These are phyloP conservation scores for Ammodytes dubius DNA, from an alignment of 2,113 vertebrate genomes.

Conservation along the genomic window DNA sequence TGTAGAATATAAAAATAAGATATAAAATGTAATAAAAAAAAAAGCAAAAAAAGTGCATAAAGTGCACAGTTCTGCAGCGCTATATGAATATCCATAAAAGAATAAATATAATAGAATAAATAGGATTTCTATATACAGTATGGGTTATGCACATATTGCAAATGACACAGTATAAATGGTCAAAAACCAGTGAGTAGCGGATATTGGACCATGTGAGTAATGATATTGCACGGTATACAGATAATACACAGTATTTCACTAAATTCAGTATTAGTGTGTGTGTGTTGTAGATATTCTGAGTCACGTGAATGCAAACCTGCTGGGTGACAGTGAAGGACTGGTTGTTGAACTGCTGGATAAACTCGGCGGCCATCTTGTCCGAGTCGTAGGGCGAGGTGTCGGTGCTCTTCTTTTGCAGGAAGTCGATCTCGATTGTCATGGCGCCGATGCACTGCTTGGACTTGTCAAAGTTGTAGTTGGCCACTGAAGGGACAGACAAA, in stretches of 20 bases:
- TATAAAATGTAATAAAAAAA: neutral
- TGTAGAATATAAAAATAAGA: too few species aligned
- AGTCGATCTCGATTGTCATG: conserved; percentile 98
- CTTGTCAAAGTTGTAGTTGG: conserved; percentile 95
- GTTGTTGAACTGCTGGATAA: conserved; percentile 98
- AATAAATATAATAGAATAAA: too few species aligned
- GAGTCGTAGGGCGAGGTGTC: conserved; percentile 97
- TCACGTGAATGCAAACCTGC: conserved; percentile 85
- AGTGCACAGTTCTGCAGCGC: too few species aligned
- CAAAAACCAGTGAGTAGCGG: too few species aligned
- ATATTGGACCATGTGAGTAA: too few species aligned
- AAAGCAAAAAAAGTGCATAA: neutral
- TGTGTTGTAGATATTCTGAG: neutral
- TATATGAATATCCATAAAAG: too few species aligned
- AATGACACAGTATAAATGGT: too few species aligned
- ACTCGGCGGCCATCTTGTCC: conserved; percentile 97
- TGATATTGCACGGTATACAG: too few species aligned
- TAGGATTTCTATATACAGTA: too few species aligned
- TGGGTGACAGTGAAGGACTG: conserved; percentile 94
- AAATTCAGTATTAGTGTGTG: neutral
- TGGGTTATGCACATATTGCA: too few species aligned
- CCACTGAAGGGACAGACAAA: conserved; percentile 80
- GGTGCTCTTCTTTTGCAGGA: conserved; percentile 96
- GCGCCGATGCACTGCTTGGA: conserved; percentile 95
- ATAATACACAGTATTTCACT: too few species aligned